Base-by-base conservation (phyloP, 2,888 invertebrate genomes). In the Belgica antarctica region DNA sequence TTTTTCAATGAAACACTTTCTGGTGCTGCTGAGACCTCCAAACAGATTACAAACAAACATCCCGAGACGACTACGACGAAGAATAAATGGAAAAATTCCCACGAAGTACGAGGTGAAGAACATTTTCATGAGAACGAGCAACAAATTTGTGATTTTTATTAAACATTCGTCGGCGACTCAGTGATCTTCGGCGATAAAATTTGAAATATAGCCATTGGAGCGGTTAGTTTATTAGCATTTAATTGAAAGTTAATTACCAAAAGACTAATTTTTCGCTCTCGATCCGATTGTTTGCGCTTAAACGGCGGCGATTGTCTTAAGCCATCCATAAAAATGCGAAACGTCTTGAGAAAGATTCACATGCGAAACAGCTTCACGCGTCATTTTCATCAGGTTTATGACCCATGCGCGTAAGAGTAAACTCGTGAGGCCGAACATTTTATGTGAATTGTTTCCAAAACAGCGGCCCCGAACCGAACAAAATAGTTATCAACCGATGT, bases 401-500 rank as follows among this genome's bases (percentile, higher is more conserved):
- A 31, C 31, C 31, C 31, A n/a, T n/a, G n/a, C n/a, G 31, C 31
- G 31, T 10, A 31, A 31, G 31, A 31, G 31, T 7, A 31, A 31
- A 31, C n/a, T n/a, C 31, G 31, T 31, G 31, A n/a, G n/a, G n/a
- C n/a, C n/a, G n/a, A 31, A 31, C 4, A 31, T 31, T 31, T 31
- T 31, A 10, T 31, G 10, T 10, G 31, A 31, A 31, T 31, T 10
- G 31, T 10, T 31, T 31, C 31, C 31, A 31, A 31, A 31, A 31
- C 31, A 31, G 31, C 31, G 31, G 31, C 31, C 31, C 31, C 31
- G 10, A 31, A 10, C 10, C 31, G 31, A 31, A 31, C 31, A 31
- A 62, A 62, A 62, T 62, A 62, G 62, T 62, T 62, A 62, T 62
- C 62, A 62, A 62, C 31, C 36, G 62, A 62, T 62, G 62, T 62